Evolutionary conservation across 2,888 invertebrate genomes (phyloP), one percentile per base, ranked within the genome.

Genomic region (Tethea ocularis): DNA sequence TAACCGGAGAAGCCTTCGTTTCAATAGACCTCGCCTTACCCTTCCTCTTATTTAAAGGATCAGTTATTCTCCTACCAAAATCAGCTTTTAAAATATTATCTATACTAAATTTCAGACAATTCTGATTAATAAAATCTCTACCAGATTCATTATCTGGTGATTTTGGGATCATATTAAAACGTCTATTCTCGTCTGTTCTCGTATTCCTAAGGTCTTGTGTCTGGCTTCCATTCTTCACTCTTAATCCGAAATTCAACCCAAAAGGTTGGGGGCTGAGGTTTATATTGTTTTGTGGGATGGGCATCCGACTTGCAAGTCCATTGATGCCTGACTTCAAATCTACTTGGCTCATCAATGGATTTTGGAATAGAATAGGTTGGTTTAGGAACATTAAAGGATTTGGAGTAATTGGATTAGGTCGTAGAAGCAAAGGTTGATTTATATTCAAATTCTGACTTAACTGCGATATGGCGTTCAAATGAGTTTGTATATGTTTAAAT

Each of bases 51-150:
- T 94, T 93, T 58, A 96, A 88, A 13, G 96, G 96, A 75, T 96
- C 95, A 0, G 95, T 95, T 41, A 95, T 95, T 53, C 95, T 81
- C 33, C 96, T 92, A 0, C 97, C 97, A 69, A 97, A 97, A 82
- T 97, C 97, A 0, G 97, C 97, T 77, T 97, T 95, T 24, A 97
- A 87, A 63, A 97, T 97, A 85, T 97, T 97, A 75, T 96, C 97
- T 81, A 98, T 97, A 77, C 97, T 97, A 89, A 97, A 97, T 71
- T 96, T 96, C 33, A 97, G 84, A 69, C 94, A 94, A 54, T 91
- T 91, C 63, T 95, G 95, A 63, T 95, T 94, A 0, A 92, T 90
- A 11, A 86, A 88, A 60, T 93, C 90, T 15, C 89, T 84, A 3
- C 80, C 86, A 0, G 88, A 87, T 15, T 90, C 90, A 41, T 89